These are phyloP conservation scores for Hirundichthys speculiger DNA, from an alignment of 2,113 vertebrate genomes.

Conservation along the genomic window DNA sequence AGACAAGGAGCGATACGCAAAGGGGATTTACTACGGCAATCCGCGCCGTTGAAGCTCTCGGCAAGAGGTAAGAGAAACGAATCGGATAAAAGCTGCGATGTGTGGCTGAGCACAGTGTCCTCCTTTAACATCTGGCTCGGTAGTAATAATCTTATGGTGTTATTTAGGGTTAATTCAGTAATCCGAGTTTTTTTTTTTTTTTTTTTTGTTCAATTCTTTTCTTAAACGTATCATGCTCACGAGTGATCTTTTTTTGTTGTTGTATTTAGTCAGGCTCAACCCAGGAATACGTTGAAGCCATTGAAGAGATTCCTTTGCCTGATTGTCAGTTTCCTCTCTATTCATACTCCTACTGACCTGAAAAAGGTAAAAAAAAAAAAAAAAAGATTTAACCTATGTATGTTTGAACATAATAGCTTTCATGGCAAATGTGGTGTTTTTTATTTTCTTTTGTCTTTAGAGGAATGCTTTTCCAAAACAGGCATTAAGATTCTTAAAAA, in stretches of 20 bases:
- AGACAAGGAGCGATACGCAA: constrained; percentile 65
- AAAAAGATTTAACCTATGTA: too few species aligned
- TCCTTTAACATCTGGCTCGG: constrained; percentile 44
- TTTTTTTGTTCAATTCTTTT: background rate
- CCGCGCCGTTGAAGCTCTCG: constrained; percentile 59
- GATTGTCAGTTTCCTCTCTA: constrained; percentile 21
- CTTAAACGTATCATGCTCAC: background rate
- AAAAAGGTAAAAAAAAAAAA: constrained; percentile 55
- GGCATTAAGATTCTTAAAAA: too few species aligned
- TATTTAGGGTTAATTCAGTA: constrained; percentile 7
- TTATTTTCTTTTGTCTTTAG: too few species aligned
- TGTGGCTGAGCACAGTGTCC: constrained; percentile 16
- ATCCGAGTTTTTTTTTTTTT: constrained; percentile 1
- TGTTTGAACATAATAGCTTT: too few species aligned
- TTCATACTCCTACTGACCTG: constrained; percentile 17
- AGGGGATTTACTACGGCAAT: constrained; percentile 70
- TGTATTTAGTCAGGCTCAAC: constrained; percentile 14
- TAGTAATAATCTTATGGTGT: constrained; percentile 9
- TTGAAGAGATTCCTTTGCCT: constrained; percentile 27
- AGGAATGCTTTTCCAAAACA: too few species aligned
- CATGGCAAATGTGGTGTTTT: too few species aligned
- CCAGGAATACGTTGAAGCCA: constrained; percentile 12
- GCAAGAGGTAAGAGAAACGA: constrained; percentile 39
- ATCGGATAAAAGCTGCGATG: constrained; percentile 23
- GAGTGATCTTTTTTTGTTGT: too few species aligned